Evolutionary conservation across 2,797 vertebrate genomes (phyloP).

Genomic region (Remorina albescens): DNA sequence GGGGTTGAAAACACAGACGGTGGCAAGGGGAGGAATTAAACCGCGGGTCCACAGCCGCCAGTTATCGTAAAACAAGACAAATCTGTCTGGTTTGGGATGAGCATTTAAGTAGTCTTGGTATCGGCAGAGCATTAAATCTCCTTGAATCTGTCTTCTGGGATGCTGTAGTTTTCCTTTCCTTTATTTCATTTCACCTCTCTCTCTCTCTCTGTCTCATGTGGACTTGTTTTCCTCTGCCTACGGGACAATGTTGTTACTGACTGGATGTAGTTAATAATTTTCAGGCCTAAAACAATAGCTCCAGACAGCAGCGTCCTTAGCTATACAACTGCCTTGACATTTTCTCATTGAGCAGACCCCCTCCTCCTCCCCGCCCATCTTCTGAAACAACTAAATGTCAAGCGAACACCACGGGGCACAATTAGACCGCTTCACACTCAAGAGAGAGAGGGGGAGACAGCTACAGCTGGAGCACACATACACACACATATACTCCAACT

Average conservation of each 20-base stretch:
- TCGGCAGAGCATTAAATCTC: constrained; percentile 45
- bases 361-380: not conserved
- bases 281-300: constrained; percentile 45
- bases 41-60: not conserved
- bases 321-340: constrained; percentile 69
- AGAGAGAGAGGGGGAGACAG: constrained; percentile 11
- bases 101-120: constrained; percentile 46
- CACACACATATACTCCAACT: constrained; percentile 24
- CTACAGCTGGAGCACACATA: constrained; percentile 20
- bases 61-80: constrained; percentile 50
- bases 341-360: constrained; percentile 68
- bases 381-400: constrained; percentile 78
- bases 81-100: constrained; percentile 54
- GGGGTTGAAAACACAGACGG: not conserved
- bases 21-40: constrained; percentile 35
- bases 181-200: constrained; percentile 28
- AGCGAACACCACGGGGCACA: constrained; percentile 75
- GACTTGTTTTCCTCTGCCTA: constrained; percentile 38
- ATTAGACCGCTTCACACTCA: constrained; percentile 74
- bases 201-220: constrained; percentile 7
- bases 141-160: constrained; percentile 28
- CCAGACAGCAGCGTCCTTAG: constrained; percentile 43
- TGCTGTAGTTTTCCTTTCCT: constrained; percentile 11
- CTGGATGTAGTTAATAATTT: constrained; percentile 51
- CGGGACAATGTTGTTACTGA: constrained; percentile 36